phyloP scores from a whole-genome alignment of 2,113 vertebrate species.

The Brachypteracias leptosomus region DNA sequence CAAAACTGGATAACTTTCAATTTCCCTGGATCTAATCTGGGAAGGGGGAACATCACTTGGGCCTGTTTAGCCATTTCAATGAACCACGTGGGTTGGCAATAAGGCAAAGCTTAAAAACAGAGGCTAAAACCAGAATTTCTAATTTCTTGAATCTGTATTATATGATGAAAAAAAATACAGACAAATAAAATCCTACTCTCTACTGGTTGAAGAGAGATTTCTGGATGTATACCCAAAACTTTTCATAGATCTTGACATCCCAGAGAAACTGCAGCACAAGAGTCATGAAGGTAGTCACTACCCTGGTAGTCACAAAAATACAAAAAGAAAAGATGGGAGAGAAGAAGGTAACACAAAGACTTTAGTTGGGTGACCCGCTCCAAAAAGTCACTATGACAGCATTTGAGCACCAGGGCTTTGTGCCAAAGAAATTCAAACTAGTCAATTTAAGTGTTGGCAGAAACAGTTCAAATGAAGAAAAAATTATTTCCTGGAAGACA shows the following conservation, averaged over 20 bases:
- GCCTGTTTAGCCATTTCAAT: not conserved
- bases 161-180: not conserved
- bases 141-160: not conserved
- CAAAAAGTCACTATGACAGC: not conserved
- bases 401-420: not conserved
- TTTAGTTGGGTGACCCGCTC: not conserved
- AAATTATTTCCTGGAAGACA: not conserved
- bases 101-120: not conserved
- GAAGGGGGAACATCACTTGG: not conserved
- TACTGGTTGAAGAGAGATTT: not conserved
- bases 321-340: not conserved
- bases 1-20: not conserved
- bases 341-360: not conserved
- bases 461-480: not conserved
- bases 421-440: conserved; percentile 6
- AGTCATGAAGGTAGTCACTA: not conserved
- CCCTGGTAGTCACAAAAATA: not conserved
- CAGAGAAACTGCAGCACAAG: not conserved
- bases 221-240: not conserved
- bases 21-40: not conserved
- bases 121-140: not conserved
- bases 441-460: not conserved
- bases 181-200: not conserved
- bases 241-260: not conserved
- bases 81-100: not conserved